phyloP scores from a whole-genome alignment of 2,888 invertebrate genomes.

The Neocrepidodera transversa region DNA sequence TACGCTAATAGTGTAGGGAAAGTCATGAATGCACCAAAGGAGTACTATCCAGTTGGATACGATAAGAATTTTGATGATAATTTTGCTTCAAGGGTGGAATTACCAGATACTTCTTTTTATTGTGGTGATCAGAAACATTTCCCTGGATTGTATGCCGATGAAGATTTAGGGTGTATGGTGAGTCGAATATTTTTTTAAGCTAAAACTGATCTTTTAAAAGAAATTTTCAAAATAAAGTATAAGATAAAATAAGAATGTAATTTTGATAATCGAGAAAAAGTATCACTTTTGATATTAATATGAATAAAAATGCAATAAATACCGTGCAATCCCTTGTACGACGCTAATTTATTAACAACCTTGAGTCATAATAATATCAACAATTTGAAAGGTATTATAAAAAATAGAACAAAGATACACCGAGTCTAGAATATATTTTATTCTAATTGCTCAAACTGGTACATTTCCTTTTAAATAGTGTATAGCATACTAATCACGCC shows the following conservation, averaged over 20 bases:
- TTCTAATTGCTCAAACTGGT: neutral
- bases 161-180: slow-evolving; percentile 90
- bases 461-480: too few species aligned
- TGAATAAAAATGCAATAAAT: too few species aligned
- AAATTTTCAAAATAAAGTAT: too few species aligned
- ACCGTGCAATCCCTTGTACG: too few species aligned
- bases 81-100: slow-evolving; percentile 82
- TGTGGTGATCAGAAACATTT: slow-evolving; percentile 91
- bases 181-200: too few species aligned
- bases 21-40: slow-evolving; percentile 90
- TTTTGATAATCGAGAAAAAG: too few species aligned
- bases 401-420: neutral
- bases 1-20: slow-evolving; percentile 60
- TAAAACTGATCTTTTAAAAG: too few species aligned
- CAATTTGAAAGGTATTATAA: neutral
- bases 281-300: too few species aligned
- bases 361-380: neutral
- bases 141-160: slow-evolving; percentile 87
- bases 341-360: too few species aligned
- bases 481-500: too few species aligned
- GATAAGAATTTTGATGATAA: slow-evolving; percentile 91
- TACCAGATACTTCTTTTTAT: slow-evolving; percentile 83
- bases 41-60: slow-evolving; percentile 87
- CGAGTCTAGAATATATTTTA: neutral
- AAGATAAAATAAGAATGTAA: too few species aligned